Conservation (phyloP, 37 sponge, comb jelly and placozoan genomes). For the Crambe crambe region DNA sequence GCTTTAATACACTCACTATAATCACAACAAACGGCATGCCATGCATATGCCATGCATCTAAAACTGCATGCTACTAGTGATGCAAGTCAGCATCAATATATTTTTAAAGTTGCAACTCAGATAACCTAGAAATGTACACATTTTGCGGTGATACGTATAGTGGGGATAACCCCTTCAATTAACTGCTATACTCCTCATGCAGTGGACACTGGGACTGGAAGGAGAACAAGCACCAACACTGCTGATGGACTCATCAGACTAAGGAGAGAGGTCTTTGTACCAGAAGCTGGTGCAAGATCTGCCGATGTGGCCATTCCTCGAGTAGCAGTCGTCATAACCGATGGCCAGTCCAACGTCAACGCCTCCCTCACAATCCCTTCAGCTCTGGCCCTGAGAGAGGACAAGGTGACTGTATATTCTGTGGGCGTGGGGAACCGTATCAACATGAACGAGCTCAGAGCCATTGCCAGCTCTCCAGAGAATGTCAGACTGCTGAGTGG, state of each 20-base stretch:
- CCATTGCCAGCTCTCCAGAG: constrained; percentile 31
- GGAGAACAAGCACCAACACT: constrained; percentile 53
- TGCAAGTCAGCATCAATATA: neutral
- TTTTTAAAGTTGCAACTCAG: too few relatives aligned
- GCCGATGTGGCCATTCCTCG: constrained; percentile 26
- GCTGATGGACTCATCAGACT: constrained; percentile 35
- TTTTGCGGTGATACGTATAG: too few relatives aligned
- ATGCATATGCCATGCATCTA: too few relatives aligned
- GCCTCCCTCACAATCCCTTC: constrained; percentile 11
- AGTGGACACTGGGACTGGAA: too few relatives aligned
- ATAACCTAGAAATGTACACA: too few relatives aligned
- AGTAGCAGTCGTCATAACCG: constrained; percentile 56
- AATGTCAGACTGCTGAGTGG: constrained; percentile 10
- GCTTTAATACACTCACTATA: too few relatives aligned
- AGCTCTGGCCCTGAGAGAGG: constrained; percentile 15
- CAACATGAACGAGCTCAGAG: constrained; percentile 26
- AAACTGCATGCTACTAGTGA: too few relatives aligned
- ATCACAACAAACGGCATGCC: too few relatives aligned
- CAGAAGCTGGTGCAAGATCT: constrained; percentile 35
- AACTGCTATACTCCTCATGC: too few relatives aligned
- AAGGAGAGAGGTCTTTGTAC: constrained; percentile 16
- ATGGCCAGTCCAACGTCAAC: constrained; percentile 55
- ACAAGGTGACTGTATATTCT: constrained; percentile 30
- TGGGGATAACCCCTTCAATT: too few relatives aligned
- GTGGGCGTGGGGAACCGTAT: constrained; percentile 34